Conservation (phyloP, 2,888 invertebrate genomes). For the Ctenicera cuprea region DNA sequence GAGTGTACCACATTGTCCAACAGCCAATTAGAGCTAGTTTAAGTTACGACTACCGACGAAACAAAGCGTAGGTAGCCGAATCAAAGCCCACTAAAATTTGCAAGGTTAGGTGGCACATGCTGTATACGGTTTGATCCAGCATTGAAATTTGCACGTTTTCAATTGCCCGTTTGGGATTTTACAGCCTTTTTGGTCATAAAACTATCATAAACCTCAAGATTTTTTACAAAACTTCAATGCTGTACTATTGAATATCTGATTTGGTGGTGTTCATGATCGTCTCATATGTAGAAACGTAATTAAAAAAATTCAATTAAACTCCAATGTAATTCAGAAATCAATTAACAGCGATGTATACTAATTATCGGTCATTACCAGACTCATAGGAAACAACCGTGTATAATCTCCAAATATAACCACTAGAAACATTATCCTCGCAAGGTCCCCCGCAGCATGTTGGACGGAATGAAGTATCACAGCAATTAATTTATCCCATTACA, state of each 20-base stretch:
- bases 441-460: conserved; percentile 32
- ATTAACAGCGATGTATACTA: conserved; percentile 33
- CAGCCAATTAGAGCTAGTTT: no score
- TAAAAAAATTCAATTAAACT: conserved; percentile 35
- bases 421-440: conserved; percentile 31
- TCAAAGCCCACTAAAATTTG: no score
- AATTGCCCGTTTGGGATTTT: conserved; percentile 5
- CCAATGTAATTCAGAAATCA: conserved; percentile 34
- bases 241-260: conserved; percentile 5
- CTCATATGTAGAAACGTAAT: conserved; percentile 20
- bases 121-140: not conserved
- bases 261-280: conserved; percentile 1
- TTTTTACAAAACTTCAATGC: not conserved
- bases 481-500: conserved; percentile 49
- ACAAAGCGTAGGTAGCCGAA: no score
- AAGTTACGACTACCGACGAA: no score
- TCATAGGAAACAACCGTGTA: conserved; percentile 19
- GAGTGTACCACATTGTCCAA: no score
- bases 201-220: not conserved
- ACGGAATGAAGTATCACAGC: conserved; percentile 41
- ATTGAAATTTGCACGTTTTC: conserved; percentile 18
- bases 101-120: no score
- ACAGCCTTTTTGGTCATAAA: not conserved
- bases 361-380: conserved; percentile 31
- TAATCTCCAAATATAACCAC: conserved; percentile 38